Conservation (phyloP, 2,113 vertebrate genomes). For the Sakesphorus luctuosus region DNA sequence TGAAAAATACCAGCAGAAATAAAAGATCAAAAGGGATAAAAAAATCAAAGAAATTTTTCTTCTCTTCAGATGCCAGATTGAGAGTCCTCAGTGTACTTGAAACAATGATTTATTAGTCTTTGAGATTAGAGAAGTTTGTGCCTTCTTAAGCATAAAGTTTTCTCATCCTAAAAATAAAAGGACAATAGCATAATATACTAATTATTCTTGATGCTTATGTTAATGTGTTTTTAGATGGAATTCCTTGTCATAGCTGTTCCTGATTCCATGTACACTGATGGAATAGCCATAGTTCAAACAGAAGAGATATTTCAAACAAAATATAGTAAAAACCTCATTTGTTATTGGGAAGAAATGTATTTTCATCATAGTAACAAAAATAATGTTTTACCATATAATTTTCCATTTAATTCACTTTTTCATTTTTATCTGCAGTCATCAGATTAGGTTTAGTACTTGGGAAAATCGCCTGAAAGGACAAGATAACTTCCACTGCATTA, state of each 20-base stretch:
- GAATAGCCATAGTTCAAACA: not conserved
- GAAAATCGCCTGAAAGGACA: not conserved
- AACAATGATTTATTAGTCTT: constrained; percentile 11
- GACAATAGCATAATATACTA: not conserved
- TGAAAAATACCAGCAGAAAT: constrained; percentile 54
- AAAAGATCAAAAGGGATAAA: constrained; percentile 40
- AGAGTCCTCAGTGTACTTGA: not conserved
- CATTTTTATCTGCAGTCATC: not conserved
- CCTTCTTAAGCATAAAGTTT: constrained; percentile 1
- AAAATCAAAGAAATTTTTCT: constrained; percentile 42
- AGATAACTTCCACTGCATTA: not conserved
- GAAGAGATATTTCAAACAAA: not conserved
- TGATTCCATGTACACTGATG: not conserved
- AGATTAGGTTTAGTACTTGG: not conserved
- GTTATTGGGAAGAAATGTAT: not conserved
- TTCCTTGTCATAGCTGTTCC: not conserved
- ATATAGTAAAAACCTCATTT: not conserved
- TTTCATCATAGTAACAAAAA: not conserved
- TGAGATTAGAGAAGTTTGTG: not conserved
- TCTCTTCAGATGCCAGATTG: not conserved
- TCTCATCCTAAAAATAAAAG: constrained; percentile 4
- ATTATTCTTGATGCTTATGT: not conserved
- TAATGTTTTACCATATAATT: not conserved
- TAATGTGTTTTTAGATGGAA: not conserved
- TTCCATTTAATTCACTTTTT: not conserved